phyloP scores from a whole-genome alignment of 2,797 vertebrate species.

The Lagorchestes hirsutus region DNA sequence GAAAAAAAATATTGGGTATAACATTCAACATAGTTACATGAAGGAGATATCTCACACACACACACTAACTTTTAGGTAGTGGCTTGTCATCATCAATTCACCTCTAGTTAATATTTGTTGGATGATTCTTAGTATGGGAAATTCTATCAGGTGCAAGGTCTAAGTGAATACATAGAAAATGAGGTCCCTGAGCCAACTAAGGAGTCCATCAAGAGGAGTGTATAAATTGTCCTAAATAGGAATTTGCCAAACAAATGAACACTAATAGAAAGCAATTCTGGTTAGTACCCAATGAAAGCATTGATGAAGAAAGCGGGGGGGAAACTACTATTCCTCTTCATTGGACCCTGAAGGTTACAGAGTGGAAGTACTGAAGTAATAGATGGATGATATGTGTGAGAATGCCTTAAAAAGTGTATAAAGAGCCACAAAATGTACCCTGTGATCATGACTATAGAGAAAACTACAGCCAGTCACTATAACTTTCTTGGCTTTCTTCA shows the following conservation, averaged over 20 bases:
- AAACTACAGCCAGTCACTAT: not conserved
- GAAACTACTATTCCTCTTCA: not conserved
- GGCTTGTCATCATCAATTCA: not conserved
- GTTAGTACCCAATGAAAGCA: not conserved
- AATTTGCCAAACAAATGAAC: slow-evolving; percentile 31
- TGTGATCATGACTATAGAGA: not conserved
- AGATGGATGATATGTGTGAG: no score
- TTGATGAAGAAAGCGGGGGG: not conserved
- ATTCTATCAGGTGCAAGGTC: not conserved
- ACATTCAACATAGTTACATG: not conserved
- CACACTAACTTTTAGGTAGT: not conserved
- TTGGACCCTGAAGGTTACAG: not conserved
- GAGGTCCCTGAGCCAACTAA: not conserved
- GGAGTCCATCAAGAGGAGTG: not conserved
- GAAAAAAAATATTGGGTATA: not conserved
- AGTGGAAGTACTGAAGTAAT: not conserved
- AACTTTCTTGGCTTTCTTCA: not conserved
- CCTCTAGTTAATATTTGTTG: not conserved
- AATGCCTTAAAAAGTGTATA: not conserved
- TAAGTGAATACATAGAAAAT: not conserved
- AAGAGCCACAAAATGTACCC: not conserved
- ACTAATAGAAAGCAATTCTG: not conserved
- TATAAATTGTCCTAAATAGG: not conserved
- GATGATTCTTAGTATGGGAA: not conserved
- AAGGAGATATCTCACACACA: not conserved